Evolutionary conservation across 2,113 vertebrate genomes (phyloP).

Genomic region (Benitochromis conjunctus): DNA sequence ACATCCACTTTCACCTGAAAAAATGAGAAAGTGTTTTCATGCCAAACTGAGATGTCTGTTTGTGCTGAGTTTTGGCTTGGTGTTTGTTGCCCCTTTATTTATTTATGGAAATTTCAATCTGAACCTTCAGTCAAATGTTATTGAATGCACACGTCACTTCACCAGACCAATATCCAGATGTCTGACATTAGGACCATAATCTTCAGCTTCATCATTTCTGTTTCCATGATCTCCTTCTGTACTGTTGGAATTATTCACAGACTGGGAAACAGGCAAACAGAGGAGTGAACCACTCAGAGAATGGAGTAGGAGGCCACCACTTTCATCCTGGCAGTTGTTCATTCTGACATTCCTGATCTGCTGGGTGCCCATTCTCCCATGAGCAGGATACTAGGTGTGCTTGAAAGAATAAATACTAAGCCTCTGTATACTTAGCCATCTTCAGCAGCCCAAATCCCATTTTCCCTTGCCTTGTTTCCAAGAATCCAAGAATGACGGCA

Average conservation of each 20-base stretch:
- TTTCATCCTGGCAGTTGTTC: too few species aligned
- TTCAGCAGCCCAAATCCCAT: too few species aligned
- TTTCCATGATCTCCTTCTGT: background rate
- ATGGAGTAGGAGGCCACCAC: too few species aligned
- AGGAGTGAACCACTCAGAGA: too few species aligned
- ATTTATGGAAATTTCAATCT: background rate
- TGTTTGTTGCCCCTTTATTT: fast-evolving
- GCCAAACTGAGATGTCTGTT: too few species aligned
- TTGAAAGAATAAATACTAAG: background rate
- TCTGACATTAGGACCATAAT: background rate
- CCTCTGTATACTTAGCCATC: too few species aligned
- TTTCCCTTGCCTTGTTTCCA: too few species aligned
- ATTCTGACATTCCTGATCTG: too few species aligned
- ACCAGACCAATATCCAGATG: background rate
- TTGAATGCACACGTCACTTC: background rate
- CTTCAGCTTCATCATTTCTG: background rate
- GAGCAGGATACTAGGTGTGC: slow-evolving; percentile 62
- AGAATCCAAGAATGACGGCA: too few species aligned
- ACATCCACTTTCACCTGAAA: too few species aligned
- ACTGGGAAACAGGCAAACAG: background rate
- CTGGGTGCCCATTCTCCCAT: slow-evolving; percentile 80
- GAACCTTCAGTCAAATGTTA: background rate
- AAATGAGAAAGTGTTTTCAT: too few species aligned
- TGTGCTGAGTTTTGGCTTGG: background rate
- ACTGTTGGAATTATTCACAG: background rate